Conservation (phyloP, 2,113 vertebrate species). For the Centropristis striata region DNA sequence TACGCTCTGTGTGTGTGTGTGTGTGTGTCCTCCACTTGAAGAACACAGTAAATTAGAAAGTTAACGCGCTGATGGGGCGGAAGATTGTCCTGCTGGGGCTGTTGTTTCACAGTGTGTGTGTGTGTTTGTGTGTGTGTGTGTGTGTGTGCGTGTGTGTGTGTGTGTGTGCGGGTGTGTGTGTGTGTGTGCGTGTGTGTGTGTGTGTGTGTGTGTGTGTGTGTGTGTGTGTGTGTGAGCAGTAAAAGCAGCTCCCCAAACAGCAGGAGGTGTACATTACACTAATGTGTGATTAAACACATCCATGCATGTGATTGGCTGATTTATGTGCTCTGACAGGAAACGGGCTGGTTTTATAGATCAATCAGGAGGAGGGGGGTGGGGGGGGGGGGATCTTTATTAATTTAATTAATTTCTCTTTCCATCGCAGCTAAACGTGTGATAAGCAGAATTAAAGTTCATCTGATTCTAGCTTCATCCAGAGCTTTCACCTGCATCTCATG, state of each 20-base stretch:
- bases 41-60: conserved; percentile 68
- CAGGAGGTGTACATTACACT: conserved; percentile 71
- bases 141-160: conserved; percentile 50
- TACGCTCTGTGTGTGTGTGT: conserved; percentile 28
- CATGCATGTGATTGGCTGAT: conserved; percentile 80
- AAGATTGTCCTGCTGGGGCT: conserved; percentile 69
- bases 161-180: conserved; percentile 60
- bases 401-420: too few relatives aligned
- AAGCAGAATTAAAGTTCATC: too few relatives aligned
- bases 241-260: conserved; percentile 66
- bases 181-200: conserved; percentile 52
- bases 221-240: conserved; percentile 60
- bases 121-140: conserved; percentile 59
- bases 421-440: too few relatives aligned
- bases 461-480: too few relatives aligned
- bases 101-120: conserved; percentile 38
- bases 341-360: conserved; percentile 66
- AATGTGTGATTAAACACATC: conserved; percentile 79
- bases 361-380: conserved; percentile 29
- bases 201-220: conserved; percentile 52
- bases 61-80: conserved; percentile 75
- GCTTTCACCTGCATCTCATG: too few relatives aligned
- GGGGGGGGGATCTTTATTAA: too few relatives aligned
- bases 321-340: conserved; percentile 66
- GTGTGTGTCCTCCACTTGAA: conserved; percentile 45